These are phyloP conservation scores for Muntiacus muntjak DNA, from an alignment of 2,113 vertebrate genomes.

Conservation along the genomic window DNA sequence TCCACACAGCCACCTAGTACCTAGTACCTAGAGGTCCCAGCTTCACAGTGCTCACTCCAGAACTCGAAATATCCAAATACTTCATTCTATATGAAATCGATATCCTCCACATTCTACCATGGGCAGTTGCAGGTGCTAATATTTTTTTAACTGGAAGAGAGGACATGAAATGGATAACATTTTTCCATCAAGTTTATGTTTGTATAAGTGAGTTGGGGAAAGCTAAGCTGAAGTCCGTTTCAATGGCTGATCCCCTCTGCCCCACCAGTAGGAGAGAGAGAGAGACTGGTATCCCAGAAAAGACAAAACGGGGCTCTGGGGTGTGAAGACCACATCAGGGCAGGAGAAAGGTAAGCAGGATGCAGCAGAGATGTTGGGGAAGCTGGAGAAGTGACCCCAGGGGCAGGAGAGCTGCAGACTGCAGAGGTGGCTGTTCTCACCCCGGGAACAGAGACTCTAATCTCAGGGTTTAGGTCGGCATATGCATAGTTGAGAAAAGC, in stretches of 20 bases:
- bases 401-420: not conserved
- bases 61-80: not conserved
- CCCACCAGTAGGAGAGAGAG: not conserved
- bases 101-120: not conserved
- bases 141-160: not conserved
- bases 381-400: not conserved
- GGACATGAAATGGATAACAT: not conserved
- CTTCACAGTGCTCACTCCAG: not conserved
- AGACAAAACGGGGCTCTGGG: not conserved
- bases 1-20: too few species aligned
- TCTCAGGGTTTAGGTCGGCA: not conserved
- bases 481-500: not conserved
- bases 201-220: not conserved
- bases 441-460: not conserved
- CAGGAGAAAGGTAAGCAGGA: not conserved
- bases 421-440: not conserved
- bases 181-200: not conserved
- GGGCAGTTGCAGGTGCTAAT: not conserved
- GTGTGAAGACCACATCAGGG: not conserved
- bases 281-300: not conserved
- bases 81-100: not conserved
- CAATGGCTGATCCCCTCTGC: not conserved
- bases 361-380: not conserved
- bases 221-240: not conserved
- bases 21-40: not conserved